Percentiles rank a stretch among this genome's conserved stretches.
Conservation (phyloP, 1,140 invertebrate species). For the Drosophila insularis region DNA sequence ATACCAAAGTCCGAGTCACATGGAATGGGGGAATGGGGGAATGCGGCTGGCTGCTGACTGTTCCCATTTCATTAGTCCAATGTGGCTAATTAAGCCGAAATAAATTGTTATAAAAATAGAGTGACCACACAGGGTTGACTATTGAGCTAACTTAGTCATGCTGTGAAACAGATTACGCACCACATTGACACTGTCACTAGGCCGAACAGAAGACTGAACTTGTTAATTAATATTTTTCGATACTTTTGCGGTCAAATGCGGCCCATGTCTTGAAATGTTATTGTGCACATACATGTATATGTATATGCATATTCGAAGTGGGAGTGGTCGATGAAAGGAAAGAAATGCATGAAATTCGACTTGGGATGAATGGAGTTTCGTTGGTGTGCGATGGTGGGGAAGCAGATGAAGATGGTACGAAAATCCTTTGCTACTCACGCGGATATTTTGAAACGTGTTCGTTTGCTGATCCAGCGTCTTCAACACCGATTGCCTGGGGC, state of each 20-base stretch:
- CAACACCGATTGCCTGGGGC: slow-evolving; percentile 52
- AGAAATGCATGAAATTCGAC: not conserved
- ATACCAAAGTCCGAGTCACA: slow-evolving; percentile 7
- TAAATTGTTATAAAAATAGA: slow-evolving; percentile 12
- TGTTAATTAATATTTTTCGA: slow-evolving; percentile 15
- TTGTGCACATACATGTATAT: not conserved
- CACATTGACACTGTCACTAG: not conserved
- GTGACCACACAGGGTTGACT: slow-evolving; percentile 9
- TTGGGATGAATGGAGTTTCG: not conserved
- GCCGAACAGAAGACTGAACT: not conserved
- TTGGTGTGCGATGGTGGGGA: not conserved
- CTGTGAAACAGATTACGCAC: not conserved
- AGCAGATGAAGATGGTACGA: not conserved
- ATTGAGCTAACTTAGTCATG: slow-evolving; percentile 2
- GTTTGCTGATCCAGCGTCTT: slow-evolving; percentile 73
- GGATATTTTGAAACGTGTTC: slow-evolving; percentile 82
- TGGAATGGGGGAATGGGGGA: not conserved
- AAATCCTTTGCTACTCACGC: slow-evolving; percentile 77
- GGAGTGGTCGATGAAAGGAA: not conserved
- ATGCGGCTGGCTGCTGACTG: not conserved
- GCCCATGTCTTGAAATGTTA: not conserved
- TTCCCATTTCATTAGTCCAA: not conserved
- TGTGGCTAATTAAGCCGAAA: slow-evolving; percentile 2
- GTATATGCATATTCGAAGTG: not conserved
- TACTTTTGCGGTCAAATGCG: not conserved